Conservation (phyloP, 2,113 vertebrate genomes). For the Cyrtonyx montezumae region DNA sequence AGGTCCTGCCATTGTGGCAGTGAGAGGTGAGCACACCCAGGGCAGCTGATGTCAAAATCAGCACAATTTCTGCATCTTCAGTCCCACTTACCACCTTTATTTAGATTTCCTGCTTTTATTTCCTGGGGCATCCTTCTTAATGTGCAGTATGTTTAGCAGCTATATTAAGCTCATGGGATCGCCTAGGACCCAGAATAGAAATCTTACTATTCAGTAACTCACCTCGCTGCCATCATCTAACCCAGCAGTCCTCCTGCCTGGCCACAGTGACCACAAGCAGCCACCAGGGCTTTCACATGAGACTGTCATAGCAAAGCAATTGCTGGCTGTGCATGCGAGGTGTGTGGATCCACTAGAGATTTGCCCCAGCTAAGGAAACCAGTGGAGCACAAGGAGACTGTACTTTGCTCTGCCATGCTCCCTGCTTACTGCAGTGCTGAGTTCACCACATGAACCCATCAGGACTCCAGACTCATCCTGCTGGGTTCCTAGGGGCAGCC, state of each 20-base stretch:
- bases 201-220: not conserved
- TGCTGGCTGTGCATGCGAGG: not conserved
- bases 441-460: fast-evolving
- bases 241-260: not conserved
- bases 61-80: not conserved
- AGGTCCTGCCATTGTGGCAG: not conserved
- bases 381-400: fast-evolving
- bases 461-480: not conserved
- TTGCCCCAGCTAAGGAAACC: not conserved
- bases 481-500: not conserved
- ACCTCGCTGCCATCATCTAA: not conserved
- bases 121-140: not conserved
- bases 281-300: not conserved
- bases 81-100: not conserved
- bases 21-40: not conserved
- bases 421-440: not conserved
- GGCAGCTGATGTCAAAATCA: not conserved
- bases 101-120: not conserved
- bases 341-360: not conserved
- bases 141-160: not conserved
- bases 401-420: fast-evolving
- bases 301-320: not conserved
- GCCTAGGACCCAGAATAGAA: not conserved
- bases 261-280: not conserved
- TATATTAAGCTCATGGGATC: not conserved